phyloP scores from a whole-genome alignment of 2,888 invertebrate species.

The Ypsolopha sequella region DNA sequence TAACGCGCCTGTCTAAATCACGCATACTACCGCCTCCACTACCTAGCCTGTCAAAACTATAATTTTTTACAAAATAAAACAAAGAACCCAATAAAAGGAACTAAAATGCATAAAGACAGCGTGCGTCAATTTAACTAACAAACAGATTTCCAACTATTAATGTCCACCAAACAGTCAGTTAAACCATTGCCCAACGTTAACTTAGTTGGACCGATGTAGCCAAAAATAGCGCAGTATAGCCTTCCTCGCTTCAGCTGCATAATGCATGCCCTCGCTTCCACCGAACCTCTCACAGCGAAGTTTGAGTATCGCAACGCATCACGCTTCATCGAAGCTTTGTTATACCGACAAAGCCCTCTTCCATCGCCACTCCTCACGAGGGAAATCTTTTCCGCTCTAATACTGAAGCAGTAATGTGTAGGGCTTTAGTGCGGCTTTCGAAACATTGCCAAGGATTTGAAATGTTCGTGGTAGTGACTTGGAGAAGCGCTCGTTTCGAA shows the following conservation, averaged over 20 bases:
- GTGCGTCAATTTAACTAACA: background rate
- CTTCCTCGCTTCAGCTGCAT: constrained; percentile 44
- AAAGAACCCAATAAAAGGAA: too few relatives aligned
- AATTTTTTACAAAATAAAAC: too few relatives aligned
- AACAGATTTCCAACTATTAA: background rate
- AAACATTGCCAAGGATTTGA: background rate
- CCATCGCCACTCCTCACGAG: background rate
- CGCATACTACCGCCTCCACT: too few relatives aligned
- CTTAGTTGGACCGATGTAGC: too few relatives aligned
- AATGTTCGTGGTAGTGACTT: constrained; percentile 16
- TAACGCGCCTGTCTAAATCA: too few relatives aligned
- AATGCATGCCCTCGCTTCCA: constrained; percentile 54
- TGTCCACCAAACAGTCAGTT: background rate
- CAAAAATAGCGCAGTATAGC: constrained; percentile 25
- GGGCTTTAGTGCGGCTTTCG: background rate
- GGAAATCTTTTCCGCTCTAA: too few relatives aligned
- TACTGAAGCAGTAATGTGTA: background rate
- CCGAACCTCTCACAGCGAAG: constrained; percentile 27
- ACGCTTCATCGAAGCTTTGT: background rate
- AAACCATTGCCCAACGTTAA: too few relatives aligned
- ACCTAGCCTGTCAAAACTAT: too few relatives aligned
- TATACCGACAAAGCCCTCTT: background rate
- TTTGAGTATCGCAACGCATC: background rate
- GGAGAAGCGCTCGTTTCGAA: constrained; percentile 42
- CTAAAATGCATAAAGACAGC: too few relatives aligned